Conservation (phyloP, 1,140 invertebrate species). For the Aphidius ervi region DNA sequence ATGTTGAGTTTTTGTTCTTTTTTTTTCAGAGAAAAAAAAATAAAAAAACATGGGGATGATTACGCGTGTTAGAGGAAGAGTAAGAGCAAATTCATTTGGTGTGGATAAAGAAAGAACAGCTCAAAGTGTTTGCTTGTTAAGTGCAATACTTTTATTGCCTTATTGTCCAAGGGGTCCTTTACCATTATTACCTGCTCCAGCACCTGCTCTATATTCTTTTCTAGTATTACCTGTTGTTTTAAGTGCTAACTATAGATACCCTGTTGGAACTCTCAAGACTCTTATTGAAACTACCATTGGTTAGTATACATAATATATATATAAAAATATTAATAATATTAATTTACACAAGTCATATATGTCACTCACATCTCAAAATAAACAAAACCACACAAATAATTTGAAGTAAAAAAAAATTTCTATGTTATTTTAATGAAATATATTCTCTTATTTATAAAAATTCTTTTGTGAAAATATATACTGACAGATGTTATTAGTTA, state of each 20-base stretch:
- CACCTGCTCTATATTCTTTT: conserved; percentile 59
- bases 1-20: no score
- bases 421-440: no score
- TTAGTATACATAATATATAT: conserved; percentile 30
- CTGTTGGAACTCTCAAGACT: conserved; percentile 53
- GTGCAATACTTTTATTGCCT: conserved; percentile 59
- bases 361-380: neutral
- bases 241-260: conserved; percentile 64
- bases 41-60: conserved; percentile 60
- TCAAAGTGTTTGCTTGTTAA: conserved; percentile 64
- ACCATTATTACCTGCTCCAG: conserved; percentile 57
- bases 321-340: neutral
- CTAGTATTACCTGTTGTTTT: conserved; percentile 61
- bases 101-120: conserved; percentile 63
- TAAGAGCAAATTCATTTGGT: conserved; percentile 60
- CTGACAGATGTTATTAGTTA: no score
- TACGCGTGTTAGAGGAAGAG: conserved; percentile 60
- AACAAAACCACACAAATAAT: neutral
- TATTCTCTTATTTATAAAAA: no score
- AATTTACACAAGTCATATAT: no score
- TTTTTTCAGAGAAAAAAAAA: conserved; percentile 5
- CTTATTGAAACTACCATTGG: conserved; percentile 46
- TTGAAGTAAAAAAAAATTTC: no score
- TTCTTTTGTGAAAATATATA: no score
- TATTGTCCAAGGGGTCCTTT: conserved; percentile 57